Percentiles rank a stretch among this genome's conserved stretches.
Evolutionary conservation across 2,888 invertebrate genomes (phyloP).

Genomic region (Plagodis dolabraria): DNA sequence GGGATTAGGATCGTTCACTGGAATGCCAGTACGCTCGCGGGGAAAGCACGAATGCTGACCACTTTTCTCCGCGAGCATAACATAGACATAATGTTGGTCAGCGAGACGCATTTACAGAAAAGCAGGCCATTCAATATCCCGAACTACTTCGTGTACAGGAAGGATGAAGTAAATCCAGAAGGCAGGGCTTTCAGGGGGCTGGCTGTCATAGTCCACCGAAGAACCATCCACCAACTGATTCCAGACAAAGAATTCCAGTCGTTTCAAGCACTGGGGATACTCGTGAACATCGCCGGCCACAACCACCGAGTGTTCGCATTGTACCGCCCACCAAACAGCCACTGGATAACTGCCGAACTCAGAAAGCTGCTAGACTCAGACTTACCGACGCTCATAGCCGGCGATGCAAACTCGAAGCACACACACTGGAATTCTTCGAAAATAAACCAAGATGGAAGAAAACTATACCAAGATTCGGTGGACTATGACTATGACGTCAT

Average conservation of each 20-base stretch:
- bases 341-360: too few species aligned
- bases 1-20: not conserved
- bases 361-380: too few species aligned
- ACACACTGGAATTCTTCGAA: not conserved
- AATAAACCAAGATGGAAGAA: not conserved
- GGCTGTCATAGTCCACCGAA: constrained; percentile 5
- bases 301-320: too few species aligned
- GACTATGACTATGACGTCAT: not conserved
- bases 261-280: too few species aligned
- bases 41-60: too few species aligned
- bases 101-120: not conserved
- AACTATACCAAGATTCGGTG: not conserved
- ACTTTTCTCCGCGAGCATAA: not conserved
- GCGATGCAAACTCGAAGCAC: constrained; percentile 5
- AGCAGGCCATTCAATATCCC: not conserved
- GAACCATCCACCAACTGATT: constrained; percentile 1
- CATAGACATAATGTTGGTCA: not conserved
- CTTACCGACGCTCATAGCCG: constrained; percentile 4
- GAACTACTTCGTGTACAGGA: not conserved
- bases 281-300: too few species aligned
- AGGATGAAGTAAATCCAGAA: not conserved
- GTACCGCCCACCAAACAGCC: too few species aligned
- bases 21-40: too few species aligned
- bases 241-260: too few species aligned
- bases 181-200: not conserved